A percentile compares a stretch with the other conserved stretches of the same genome.
Conservation (phyloP, 2,888 invertebrate species). For the Listrodromus nycthemerus region DNA sequence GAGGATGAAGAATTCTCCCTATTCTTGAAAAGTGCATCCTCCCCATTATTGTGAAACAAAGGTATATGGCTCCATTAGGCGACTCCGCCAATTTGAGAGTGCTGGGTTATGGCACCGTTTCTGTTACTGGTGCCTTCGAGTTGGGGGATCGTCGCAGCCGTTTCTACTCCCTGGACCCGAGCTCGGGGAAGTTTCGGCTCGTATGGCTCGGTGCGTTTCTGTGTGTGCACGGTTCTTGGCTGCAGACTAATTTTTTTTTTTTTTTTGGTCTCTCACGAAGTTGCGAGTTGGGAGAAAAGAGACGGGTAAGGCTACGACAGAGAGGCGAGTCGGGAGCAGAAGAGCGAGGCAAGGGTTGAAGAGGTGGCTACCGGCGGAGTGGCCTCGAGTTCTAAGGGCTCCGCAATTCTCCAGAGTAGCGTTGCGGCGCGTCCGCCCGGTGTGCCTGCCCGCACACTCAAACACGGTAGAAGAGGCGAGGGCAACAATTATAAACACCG, state of each 20-base stretch:
- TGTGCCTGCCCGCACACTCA: conserved; percentile 20
- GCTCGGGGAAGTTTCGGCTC: conserved; percentile 9
- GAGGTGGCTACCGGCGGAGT: conserved; percentile 65
- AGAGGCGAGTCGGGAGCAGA: conserved; percentile 16
- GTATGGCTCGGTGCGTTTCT: background rate
- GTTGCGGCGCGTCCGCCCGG: conserved; percentile 39
- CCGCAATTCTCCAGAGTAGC: conserved; percentile 64
- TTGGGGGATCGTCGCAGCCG: conserved; percentile 3
- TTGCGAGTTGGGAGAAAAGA: conserved; percentile 54
- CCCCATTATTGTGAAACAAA: conserved; percentile 65
- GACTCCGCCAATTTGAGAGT: conserved; percentile 64
- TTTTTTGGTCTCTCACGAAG: conserved; percentile 56
- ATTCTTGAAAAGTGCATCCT: conserved; percentile 67
- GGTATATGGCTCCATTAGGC: conserved; percentile 63
- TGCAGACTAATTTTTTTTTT: conserved; percentile 76
- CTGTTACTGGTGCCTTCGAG: conserved; percentile 35
- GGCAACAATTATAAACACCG: conserved; percentile 80
- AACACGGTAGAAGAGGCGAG: conserved; percentile 66
- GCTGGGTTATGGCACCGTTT: conserved; percentile 44
- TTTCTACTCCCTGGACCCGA: background rate
- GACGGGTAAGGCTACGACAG: conserved; percentile 32
- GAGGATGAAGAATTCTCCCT: conserved; percentile 50
- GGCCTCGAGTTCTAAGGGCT: conserved; percentile 60
- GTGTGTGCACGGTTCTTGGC: conserved; percentile 38
- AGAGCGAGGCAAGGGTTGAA: conserved; percentile 57